A percentile compares a stretch with the other conserved stretches of the same genome.
phyloP scores from a whole-genome alignment of 2,797 vertebrate species.

The Percopsis omiscomaycus region DNA sequence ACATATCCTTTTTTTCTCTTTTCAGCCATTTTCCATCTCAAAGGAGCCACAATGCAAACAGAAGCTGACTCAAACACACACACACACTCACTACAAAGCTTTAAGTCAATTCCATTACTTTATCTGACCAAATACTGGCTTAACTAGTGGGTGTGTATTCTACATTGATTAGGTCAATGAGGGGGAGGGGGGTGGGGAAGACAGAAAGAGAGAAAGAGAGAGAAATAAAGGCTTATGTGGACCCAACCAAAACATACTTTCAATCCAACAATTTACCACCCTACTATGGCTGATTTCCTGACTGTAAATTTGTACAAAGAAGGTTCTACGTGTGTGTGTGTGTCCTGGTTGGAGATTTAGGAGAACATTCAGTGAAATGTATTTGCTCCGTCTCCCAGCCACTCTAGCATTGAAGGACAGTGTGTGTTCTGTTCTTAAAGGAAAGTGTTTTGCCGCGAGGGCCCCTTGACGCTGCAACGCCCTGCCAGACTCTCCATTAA shows the following conservation, averaged over 20 bases:
- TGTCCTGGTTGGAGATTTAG: neutral
- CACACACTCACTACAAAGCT: neutral
- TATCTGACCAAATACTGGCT: constrained; percentile 8
- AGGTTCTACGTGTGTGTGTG: neutral
- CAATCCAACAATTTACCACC: constrained; percentile 2
- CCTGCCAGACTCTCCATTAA: neutral
- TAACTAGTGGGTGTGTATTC: constrained; percentile 17
- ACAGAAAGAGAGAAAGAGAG: neutral
- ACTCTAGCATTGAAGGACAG: neutral
- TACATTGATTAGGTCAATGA: neutral
- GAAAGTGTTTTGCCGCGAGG: neutral
- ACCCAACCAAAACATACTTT: constrained; percentile 5
- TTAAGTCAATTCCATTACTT: neutral
- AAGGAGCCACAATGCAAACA: constrained; percentile 56
- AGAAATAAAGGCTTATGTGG: neutral
- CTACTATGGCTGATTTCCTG: neutral
- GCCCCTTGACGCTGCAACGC: neutral
- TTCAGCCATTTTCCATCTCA: constrained; percentile 58
- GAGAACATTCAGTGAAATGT: neutral
- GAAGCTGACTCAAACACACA: constrained; percentile 17
- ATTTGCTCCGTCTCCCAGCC: neutral
- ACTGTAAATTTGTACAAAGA: neutral
- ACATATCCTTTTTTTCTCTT: constrained; percentile 3
- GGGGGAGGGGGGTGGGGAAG: neutral
- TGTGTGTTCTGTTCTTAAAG: neutral